Conservation (phyloP, 2,888 invertebrate genomes). For the Philereme transversata region DNA sequence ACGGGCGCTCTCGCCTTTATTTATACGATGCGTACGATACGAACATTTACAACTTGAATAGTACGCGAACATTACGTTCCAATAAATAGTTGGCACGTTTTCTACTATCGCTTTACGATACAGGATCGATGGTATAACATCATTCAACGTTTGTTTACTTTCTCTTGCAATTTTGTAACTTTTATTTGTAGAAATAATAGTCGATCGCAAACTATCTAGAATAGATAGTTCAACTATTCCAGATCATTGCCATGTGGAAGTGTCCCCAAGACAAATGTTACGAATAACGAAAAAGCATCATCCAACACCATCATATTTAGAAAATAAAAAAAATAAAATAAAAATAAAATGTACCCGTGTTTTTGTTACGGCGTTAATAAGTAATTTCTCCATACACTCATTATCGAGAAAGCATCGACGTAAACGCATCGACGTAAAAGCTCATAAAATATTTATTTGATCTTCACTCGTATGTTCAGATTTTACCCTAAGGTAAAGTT, state of each 20-base stretch:
- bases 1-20: slow-evolving; percentile 53
- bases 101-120: slow-evolving; percentile 9
- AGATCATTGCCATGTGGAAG: too few species aligned
- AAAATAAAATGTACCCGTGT: too few species aligned
- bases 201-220: too few species aligned
- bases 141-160: slow-evolving; percentile 20
- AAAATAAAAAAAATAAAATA: too few species aligned
- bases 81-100: slow-evolving; percentile 21
- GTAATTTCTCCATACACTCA: slow-evolving; percentile 4
- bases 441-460: slow-evolving; percentile 22
- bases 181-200: too few species aligned
- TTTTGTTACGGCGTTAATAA: not conserved
- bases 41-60: slow-evolving; percentile 24
- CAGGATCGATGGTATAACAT: slow-evolving; percentile 22
- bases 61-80: slow-evolving; percentile 15
- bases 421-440: slow-evolving; percentile 23
- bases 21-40: slow-evolving; percentile 42
- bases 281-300: too few species aligned
- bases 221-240: too few species aligned
- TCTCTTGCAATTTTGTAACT: too few species aligned
- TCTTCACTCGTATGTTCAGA: slow-evolving; percentile 14
- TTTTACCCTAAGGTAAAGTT: slow-evolving; percentile 23
- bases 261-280: too few species aligned
- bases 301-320: too few species aligned
- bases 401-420: slow-evolving; percentile 20